Conservation (phyloP, 2,888 invertebrate genomes). For the Chalcosyrphus nemorum region DNA sequence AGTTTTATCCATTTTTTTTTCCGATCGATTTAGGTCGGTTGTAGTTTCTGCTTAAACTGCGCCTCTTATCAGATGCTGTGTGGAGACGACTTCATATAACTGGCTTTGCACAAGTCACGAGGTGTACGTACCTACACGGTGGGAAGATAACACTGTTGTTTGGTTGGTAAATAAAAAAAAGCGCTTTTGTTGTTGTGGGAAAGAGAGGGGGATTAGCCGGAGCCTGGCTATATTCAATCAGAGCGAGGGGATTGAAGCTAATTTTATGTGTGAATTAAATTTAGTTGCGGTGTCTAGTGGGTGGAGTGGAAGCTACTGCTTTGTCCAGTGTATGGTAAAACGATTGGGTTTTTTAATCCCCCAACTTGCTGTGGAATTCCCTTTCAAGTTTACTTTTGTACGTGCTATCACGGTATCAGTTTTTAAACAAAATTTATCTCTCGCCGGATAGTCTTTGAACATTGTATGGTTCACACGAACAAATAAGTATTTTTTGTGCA, state of each 20-base stretch:
- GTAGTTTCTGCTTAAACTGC: background rate
- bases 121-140: conserved; percentile 41
- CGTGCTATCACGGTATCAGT: background rate
- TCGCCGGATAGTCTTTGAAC: background rate
- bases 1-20: background rate
- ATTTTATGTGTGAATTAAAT: background rate
- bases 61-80: conserved; percentile 52
- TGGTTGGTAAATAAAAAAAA: conserved; percentile 49
- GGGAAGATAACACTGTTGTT: conserved; percentile 59
- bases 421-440: background rate
- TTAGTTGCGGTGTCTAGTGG: background rate
- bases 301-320: background rate
- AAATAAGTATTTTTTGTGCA: background rate
- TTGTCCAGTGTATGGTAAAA: background rate
- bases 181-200: background rate
- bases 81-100: conserved; percentile 5
- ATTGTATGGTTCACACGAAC: background rate
- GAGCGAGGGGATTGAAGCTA: background rate
- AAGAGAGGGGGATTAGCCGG: background rate
- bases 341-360: background rate
- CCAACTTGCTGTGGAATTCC: background rate
- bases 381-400: background rate
- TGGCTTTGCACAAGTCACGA: conserved; percentile 56
- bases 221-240: background rate
- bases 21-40: no score